A percentile compares a stretch with the other conserved stretches of the same genome.
phyloP scores from a whole-genome alignment of 2,888 invertebrate species.

The Caenorhabditis japonica region DNA sequence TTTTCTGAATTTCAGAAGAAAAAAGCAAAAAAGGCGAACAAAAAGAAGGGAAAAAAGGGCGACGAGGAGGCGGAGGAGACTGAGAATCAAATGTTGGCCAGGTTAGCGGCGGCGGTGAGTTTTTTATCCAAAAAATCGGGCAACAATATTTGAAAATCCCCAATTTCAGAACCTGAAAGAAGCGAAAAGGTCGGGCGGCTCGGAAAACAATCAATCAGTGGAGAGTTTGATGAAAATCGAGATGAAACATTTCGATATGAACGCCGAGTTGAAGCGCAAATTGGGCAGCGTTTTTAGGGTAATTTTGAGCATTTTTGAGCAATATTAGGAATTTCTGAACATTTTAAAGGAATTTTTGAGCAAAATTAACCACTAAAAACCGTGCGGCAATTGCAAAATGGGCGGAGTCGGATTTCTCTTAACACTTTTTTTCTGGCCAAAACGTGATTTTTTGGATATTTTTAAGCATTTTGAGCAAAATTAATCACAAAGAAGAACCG shows the following conservation, averaged over 20 bases:
- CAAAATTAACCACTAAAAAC: no score
- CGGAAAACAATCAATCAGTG: background rate
- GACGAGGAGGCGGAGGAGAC: slow-evolving; percentile 18
- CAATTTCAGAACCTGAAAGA: slow-evolving; percentile 18
- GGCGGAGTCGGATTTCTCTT: no score
- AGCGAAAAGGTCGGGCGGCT: slow-evolving; percentile 6
- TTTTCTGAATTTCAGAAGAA: background rate
- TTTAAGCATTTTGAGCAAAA: no score
- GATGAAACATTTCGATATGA: slow-evolving; percentile 64
- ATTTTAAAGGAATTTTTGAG: no score
- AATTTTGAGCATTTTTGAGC: background rate
- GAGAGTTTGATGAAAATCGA: slow-evolving; percentile 56
- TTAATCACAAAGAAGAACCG: no score
- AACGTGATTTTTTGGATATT: no score
- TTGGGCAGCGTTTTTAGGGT: slow-evolving; percentile 65
- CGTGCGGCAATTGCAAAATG: no score
- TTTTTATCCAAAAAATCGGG: background rate
- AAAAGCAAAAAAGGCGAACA: slow-evolving; percentile 32
- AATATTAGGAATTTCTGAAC: no score
- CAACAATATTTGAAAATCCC: background rate
- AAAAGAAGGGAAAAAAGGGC: slow-evolving; percentile 29
- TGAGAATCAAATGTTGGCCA: slow-evolving; percentile 41
- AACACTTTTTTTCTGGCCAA: no score
- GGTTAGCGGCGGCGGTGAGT: slow-evolving; percentile 16
- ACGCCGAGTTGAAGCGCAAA: slow-evolving; percentile 62